Percentiles rank a stretch among this genome's conserved stretches.
Evolutionary conservation across 2,797 vertebrate genomes (phyloP).

Genomic region (Syngnathus rostellatus): DNA sequence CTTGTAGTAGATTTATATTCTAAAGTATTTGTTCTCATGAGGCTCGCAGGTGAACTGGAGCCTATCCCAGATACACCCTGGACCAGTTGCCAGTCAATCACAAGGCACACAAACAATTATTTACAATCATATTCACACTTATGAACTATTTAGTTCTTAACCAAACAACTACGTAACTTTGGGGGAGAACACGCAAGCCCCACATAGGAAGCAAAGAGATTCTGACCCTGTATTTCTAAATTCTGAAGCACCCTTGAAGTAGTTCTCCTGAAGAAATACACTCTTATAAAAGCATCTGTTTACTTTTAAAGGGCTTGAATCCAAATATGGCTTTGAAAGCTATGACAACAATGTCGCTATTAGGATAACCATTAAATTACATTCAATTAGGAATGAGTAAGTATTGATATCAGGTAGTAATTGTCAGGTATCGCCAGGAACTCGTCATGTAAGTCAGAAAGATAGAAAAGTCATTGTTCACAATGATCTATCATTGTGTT

Average conservation of each 20-base stretch:
- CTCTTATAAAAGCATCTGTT: not conserved
- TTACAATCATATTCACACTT: too few species aligned
- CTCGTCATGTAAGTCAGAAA: too few species aligned
- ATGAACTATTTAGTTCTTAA: not conserved
- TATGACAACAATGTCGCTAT: not conserved
- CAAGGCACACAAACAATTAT: too few species aligned
- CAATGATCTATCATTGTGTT: too few species aligned
- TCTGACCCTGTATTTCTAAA: not conserved
- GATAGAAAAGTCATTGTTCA: too few species aligned
- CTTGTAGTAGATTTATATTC: too few species aligned
- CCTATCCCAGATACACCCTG: not conserved
- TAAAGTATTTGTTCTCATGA: not conserved
- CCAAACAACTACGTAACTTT: not conserved
- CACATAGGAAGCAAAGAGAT: not conserved
- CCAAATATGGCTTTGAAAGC: constrained; percentile 26
- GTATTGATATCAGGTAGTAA: too few species aligned
- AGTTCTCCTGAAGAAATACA: constrained; percentile 2
- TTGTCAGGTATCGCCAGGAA: too few species aligned
- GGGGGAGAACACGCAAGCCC: not conserved
- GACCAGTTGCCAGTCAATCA: too few species aligned
- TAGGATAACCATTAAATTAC: not conserved
- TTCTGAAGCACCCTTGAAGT: not conserved
- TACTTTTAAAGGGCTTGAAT: constrained; percentile 25
- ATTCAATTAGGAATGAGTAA: not conserved
- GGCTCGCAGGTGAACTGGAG: not conserved